Evolutionary conservation across 2,797 vertebrate genomes (phyloP).

Genomic region (Gymnocypris eckloni): DNA sequence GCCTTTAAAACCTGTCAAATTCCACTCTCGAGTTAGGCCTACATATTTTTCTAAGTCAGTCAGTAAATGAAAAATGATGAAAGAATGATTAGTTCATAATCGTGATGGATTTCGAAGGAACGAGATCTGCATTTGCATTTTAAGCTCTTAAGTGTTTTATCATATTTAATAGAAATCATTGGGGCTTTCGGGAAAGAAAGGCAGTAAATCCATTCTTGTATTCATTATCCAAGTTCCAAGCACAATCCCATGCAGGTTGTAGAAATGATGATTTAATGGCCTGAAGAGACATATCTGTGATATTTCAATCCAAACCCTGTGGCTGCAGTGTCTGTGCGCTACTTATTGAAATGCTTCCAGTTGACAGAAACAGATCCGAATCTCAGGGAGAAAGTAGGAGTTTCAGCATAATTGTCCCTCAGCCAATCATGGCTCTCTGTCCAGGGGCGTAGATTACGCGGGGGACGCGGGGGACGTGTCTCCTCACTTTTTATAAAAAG

Average conservation of each 20-base stretch:
- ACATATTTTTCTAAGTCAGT: background rate
- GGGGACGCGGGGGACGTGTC: no score
- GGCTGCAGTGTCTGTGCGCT: slow-evolving; percentile 62
- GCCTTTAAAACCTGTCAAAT: background rate
- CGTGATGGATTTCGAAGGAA: background rate
- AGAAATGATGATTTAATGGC: slow-evolving; percentile 58
- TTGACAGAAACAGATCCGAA: slow-evolving; percentile 64
- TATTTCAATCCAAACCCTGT: slow-evolving; percentile 54
- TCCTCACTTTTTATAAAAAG: no score
- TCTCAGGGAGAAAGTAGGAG: slow-evolving; percentile 68
- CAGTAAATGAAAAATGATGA: background rate
- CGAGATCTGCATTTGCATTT: slow-evolving; percentile 16
- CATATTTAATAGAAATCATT: slow-evolving; percentile 29
- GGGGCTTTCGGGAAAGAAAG: slow-evolving; percentile 51
- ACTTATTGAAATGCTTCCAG: slow-evolving; percentile 60
- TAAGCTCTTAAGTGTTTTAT: slow-evolving; percentile 21
- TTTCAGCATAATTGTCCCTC: slow-evolving; percentile 64
- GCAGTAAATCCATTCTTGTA: slow-evolving; percentile 49
- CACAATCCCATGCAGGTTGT: slow-evolving; percentile 57
- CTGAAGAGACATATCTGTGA: slow-evolving; percentile 51
- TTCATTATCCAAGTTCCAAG: slow-evolving; percentile 53
- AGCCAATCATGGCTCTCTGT: slow-evolving; percentile 71
- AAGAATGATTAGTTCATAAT: slow-evolving; percentile 15
- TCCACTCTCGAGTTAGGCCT: background rate
- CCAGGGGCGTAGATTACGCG: no score